phyloP scores from a whole-genome alignment of 2,888 invertebrate species.

The Drosophila monieri region DNA sequence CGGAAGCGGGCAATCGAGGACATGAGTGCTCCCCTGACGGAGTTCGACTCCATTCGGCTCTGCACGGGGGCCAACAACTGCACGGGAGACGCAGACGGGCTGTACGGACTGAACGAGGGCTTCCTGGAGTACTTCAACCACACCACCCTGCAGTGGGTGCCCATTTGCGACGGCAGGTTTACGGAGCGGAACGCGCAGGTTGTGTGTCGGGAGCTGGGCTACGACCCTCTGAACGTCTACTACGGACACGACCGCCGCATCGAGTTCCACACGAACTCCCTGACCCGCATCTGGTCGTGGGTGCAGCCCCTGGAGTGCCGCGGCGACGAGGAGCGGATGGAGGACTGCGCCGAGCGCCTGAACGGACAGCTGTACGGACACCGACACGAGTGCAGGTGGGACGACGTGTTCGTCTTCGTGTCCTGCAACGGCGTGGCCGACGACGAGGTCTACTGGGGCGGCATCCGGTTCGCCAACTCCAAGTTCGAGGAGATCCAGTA shows the following conservation, averaged over 20 bases:
- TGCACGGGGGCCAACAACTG: slow-evolving; percentile 90
- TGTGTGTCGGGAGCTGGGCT: slow-evolving; percentile 96
- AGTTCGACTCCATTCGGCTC: slow-evolving; percentile 88
- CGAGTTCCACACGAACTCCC: slow-evolving; percentile 94
- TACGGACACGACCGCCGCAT: slow-evolving; percentile 93
- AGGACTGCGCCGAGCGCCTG: slow-evolving; percentile 93
- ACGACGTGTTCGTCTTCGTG: slow-evolving; percentile 96
- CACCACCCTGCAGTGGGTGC: slow-evolving; percentile 98
- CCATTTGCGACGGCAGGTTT: slow-evolving; percentile 97
- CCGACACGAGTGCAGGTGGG: slow-evolving; percentile 93
- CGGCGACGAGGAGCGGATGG: slow-evolving; percentile 90
- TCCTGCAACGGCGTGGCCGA: slow-evolving; percentile 90
- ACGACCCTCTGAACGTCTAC: slow-evolving; percentile 94
- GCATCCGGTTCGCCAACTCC: slow-evolving; percentile 94
- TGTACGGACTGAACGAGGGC: slow-evolving; percentile 88
- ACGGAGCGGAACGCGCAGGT: slow-evolving; percentile 98
- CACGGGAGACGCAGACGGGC: slow-evolving; percentile 83
- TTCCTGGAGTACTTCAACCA: slow-evolving; percentile 97
- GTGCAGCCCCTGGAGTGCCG: slow-evolving; percentile 95
- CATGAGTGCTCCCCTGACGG: slow-evolving; percentile 81
- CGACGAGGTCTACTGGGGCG: slow-evolving; percentile 95
- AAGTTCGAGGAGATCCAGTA: slow-evolving; percentile 95
- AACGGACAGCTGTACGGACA: slow-evolving; percentile 96
- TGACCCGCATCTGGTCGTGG: slow-evolving; percentile 96
- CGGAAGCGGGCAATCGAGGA: slow-evolving; percentile 85